phyloP scores from a whole-genome alignment of 2,113 vertebrate genomes.

The Carassius auratus region DNA sequence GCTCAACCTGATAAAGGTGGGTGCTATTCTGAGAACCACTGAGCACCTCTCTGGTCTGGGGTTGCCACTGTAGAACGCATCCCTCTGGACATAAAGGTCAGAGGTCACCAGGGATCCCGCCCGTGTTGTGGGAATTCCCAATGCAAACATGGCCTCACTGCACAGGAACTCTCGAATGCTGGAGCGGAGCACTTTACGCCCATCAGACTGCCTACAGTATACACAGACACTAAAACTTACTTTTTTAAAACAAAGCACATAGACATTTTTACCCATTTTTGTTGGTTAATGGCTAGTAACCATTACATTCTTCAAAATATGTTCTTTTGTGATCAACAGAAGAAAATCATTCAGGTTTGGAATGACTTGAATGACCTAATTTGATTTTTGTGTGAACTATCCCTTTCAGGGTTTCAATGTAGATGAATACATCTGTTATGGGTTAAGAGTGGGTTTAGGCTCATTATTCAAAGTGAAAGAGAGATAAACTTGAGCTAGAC shows the following conservation, averaged over 20 bases:
- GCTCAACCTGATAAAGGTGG: constrained; percentile 77
- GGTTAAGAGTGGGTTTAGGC: too few species aligned
- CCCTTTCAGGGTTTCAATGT: too few species aligned
- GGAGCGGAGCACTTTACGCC: constrained; percentile 86
- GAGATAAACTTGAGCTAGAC: too few species aligned
- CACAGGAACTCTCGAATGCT: constrained; percentile 91
- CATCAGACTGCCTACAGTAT: constrained; percentile 80
- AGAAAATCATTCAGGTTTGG: too few species aligned
- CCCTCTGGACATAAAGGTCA: constrained; percentile 78
- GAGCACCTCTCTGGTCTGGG: constrained; percentile 81
- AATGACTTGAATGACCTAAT: too few species aligned
- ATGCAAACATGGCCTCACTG: constrained; percentile 87
- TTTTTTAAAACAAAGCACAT: not conserved
- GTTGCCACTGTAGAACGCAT: constrained; percentile 81
- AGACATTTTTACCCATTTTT: not conserved
- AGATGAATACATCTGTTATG: too few species aligned
- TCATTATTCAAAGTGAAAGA: too few species aligned
- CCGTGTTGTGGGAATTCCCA: constrained; percentile 85
- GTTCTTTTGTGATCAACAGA: too few species aligned
- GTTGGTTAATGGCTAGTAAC: too few species aligned
- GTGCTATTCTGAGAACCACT: constrained; percentile 82
- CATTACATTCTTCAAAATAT: too few species aligned
- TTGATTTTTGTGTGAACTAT: too few species aligned
- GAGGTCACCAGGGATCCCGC: constrained; percentile 85
- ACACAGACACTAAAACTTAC: not conserved